phyloP scores from a whole-genome alignment of 2,888 invertebrate species.

The Polymixis lichenea region DNA sequence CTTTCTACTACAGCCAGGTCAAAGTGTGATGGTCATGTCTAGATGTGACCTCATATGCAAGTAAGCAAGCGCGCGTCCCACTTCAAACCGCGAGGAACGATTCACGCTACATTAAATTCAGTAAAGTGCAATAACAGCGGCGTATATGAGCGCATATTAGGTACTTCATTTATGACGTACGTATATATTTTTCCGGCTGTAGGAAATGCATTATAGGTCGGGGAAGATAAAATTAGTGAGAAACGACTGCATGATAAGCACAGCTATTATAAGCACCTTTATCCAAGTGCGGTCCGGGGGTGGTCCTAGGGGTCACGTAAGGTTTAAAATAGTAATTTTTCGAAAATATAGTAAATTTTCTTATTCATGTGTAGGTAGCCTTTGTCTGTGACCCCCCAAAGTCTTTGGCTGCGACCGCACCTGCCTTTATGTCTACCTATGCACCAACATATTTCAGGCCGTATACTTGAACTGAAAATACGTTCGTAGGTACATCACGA shows the following conservation, averaged over 20 bases:
- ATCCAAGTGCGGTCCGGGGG: too few species aligned
- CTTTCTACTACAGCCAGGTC: conserved; percentile 3
- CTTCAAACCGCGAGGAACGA: conserved; percentile 29
- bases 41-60: conserved; percentile 21
- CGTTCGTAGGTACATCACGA: not conserved
- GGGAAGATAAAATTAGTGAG: conserved; percentile 13
- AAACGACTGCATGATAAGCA: not conserved
- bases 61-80: conserved; percentile 23
- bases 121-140: conserved; percentile 35
- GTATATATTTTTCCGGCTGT: conserved; percentile 13
- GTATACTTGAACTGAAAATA: not conserved
- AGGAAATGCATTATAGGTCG: not conserved
- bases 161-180: conserved; percentile 38
- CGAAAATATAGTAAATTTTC: too few species aligned
- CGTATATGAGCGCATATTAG: conserved; percentile 26
- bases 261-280: not conserved
- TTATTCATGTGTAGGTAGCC: too few species aligned
- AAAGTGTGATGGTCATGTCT: conserved; percentile 17
- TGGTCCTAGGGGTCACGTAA: too few species aligned
- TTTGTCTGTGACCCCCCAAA: too few species aligned
- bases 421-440: not conserved
- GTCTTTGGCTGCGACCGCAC: too few species aligned
- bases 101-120: conserved; percentile 57
- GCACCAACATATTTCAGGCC: not conserved
- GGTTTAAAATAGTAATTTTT: too few species aligned